Percentiles rank a stretch among this genome's conserved stretches.
Conservation (phyloP, 2,888 invertebrate genomes). For the Candidula unifasciata region DNA sequence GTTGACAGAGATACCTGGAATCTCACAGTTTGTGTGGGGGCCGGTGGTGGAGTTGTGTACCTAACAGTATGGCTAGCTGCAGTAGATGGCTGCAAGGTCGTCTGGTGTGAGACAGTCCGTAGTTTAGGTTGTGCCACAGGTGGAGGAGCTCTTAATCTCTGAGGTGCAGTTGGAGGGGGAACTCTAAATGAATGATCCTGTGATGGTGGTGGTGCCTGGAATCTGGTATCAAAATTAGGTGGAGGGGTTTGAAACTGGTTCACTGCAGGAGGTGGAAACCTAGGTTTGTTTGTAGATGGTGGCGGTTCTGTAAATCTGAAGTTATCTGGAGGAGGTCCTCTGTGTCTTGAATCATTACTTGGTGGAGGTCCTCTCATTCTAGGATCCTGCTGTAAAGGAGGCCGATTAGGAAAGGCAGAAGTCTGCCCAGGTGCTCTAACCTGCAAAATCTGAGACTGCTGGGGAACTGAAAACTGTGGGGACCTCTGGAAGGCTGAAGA, state of each 20-base stretch:
- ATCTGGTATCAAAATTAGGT: conserved; percentile 3
- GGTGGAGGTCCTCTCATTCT: not conserved
- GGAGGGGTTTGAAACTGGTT: conserved; percentile 2
- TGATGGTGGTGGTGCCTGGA: not conserved
- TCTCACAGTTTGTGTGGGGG: conserved; percentile 6
- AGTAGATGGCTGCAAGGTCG: not conserved
- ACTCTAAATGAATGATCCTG: not conserved
- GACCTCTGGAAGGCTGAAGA: not conserved
- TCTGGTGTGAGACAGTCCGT: not conserved
- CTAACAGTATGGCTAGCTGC: not conserved
- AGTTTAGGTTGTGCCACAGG: conserved; percentile 18
- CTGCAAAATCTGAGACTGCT: conserved; percentile 24
- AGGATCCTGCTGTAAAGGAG: not conserved
- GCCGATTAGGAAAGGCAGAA: not conserved
- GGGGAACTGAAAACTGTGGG: conserved; percentile 5
- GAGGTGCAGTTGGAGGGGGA: conserved; percentile 10
- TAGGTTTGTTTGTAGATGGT: conserved; percentile 15
- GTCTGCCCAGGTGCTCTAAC: not conserved
- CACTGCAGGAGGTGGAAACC: not conserved
- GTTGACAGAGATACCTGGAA: conserved; percentile 19
- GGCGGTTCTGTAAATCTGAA: conserved; percentile 3
- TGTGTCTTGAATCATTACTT: not conserved
- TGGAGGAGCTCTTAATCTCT: conserved; percentile 25
- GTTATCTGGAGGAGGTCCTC: conserved; percentile 2
- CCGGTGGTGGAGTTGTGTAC: conserved; percentile 16